phyloP scores from a whole-genome alignment of 2,113 vertebrate genomes.

The Alectura lathami region DNA sequence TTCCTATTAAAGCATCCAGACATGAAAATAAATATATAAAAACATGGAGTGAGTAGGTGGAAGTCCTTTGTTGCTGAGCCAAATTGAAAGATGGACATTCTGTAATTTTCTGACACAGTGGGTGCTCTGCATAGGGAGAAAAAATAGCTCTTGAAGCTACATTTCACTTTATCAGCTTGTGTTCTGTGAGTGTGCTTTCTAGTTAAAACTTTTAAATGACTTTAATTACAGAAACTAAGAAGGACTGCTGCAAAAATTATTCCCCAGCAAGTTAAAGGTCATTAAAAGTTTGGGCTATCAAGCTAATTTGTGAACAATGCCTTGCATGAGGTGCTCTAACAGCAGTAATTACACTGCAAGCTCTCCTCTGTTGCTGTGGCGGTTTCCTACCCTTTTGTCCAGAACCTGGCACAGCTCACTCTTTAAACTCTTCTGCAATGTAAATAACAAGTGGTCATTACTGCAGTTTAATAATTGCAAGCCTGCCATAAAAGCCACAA shows the following conservation, averaged over 20 bases:
- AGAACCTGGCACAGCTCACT: background rate
- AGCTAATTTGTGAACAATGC: slow-evolving; percentile 28
- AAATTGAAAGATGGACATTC: slow-evolving; percentile 44
- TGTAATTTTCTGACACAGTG: slow-evolving; percentile 70
- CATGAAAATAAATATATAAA: slow-evolving; percentile 45
- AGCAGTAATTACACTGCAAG: background rate
- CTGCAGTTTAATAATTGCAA: background rate
- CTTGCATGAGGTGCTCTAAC: background rate
- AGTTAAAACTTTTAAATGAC: slow-evolving; percentile 62
- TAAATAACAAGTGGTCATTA: background rate
- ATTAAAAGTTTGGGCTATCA: slow-evolving; percentile 19
- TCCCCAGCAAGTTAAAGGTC: background rate
- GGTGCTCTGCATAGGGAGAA: background rate
- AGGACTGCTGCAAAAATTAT: slow-evolving; percentile 1
- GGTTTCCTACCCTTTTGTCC: accelerated
- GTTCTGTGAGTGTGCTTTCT: slow-evolving; percentile 43
- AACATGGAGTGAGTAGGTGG: slow-evolving; percentile 36
- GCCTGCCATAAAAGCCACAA: accelerated
- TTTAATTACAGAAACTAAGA: slow-evolving; percentile 62
- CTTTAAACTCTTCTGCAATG: background rate
- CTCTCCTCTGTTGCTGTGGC: background rate
- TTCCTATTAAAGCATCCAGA: background rate
- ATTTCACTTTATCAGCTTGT: slow-evolving; percentile 45
- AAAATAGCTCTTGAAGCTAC: slow-evolving; percentile 8
- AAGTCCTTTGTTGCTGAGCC: slow-evolving; percentile 60